Percentiles rank a stretch among this genome's conserved stretches.
These are phyloP conservation scores for Drosophila kambysellisi DNA, from an alignment of 2,888 invertebrate species.

Conservation along the genomic window DNA sequence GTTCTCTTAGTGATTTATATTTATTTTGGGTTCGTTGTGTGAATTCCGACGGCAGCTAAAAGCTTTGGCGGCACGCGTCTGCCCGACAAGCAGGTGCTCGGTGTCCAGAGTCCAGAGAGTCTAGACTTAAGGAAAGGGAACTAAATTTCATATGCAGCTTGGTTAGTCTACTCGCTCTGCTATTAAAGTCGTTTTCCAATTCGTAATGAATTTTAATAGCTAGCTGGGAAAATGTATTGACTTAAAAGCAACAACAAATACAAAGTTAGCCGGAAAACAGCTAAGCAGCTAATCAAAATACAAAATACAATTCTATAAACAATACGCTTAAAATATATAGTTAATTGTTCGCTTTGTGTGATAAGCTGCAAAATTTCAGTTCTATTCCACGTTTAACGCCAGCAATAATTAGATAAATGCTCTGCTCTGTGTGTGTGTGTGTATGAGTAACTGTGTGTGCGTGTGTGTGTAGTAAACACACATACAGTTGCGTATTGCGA, in stretches of 20 bases:
- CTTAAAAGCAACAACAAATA: background rate
- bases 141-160: background rate
- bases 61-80: conserved; percentile 75
- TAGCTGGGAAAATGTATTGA: background rate
- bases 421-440: background rate
- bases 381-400: background rate
- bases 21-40: conserved; percentile 65
- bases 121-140: conserved; percentile 1
- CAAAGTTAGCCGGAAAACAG: background rate
- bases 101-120: background rate
- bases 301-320: background rate
- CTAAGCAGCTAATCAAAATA: background rate
- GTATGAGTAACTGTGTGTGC: background rate
- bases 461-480: background rate
- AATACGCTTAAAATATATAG: background rate
- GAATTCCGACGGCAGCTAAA: conserved; percentile 71
- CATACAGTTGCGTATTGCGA: background rate
- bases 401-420: conserved; percentile 18
- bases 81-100: conserved; percentile 21
- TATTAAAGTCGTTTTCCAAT: conserved; percentile 18
- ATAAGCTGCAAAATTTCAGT: conserved; percentile 9
- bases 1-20: conserved; percentile 64
- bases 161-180: conserved; percentile 29
- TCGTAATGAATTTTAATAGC: conserved; percentile 28
- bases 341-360: background rate